Evolutionary conservation across 2,888 invertebrate species (phyloP).

Genomic region (Blastobasis lacticolella): DNA sequence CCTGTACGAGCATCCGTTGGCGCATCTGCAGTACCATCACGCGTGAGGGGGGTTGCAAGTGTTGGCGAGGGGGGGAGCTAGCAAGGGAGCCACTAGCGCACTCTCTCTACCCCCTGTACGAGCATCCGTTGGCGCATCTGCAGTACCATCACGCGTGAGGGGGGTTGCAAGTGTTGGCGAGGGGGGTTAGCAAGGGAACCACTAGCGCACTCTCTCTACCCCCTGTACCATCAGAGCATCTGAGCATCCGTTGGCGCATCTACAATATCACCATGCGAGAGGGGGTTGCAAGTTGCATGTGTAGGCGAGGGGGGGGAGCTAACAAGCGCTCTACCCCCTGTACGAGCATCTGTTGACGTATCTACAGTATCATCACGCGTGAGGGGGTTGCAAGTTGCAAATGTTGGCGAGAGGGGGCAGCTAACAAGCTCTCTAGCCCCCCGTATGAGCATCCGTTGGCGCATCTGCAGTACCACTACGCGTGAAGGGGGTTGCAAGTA

Average conservation of each 20-base stretch:
- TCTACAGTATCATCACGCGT: slow-evolving; percentile 61
- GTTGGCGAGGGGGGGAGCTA: no score
- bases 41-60: no score
- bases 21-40: slow-evolving; percentile 62
- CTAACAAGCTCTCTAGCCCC: slow-evolving; percentile 57
- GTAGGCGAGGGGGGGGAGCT: no score
- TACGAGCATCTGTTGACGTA: slow-evolving; percentile 63
- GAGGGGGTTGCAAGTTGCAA: no score
- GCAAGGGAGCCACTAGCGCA: no score
- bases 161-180: no score
- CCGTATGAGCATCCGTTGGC: slow-evolving; percentile 61
- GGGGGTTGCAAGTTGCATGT: slow-evolving; percentile 14
- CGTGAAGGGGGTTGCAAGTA: slow-evolving; percentile 36
- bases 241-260: not conserved
- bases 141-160: slow-evolving; percentile 64
- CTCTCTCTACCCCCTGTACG: slow-evolving; percentile 58
- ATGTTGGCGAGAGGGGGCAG: no score
- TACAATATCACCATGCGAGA: slow-evolving; percentile 65
- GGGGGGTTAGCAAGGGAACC: not conserved
- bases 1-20: slow-evolving; percentile 58
- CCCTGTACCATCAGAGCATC: no score
- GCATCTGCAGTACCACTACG: slow-evolving; percentile 60
- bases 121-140: slow-evolving; percentile 58
- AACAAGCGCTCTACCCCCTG: slow-evolving; percentile 55
- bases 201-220: not conserved